Base-by-base conservation (phyloP, 2,113 vertebrate species). In the Tor tambroides region DNA sequence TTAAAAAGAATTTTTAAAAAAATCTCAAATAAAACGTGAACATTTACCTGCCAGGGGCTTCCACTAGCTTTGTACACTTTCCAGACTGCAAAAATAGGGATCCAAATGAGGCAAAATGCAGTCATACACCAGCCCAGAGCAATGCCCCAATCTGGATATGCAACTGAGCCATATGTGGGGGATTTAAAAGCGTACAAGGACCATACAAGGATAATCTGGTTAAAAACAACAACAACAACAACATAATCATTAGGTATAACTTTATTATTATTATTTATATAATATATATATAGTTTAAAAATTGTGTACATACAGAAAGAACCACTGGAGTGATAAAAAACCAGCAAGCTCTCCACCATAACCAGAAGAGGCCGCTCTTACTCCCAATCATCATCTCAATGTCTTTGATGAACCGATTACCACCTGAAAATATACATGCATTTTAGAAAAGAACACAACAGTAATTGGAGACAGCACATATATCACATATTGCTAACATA, bases 301-400 rank as follows among this genome's bases (percentile, higher is more conserved):
- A 41, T 4, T 15, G 10, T 23, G n/a, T 71, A 93, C 96, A 93
- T 92, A 99, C 98, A 85, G 88, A 43, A 74, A 99, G 89, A 84
- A 99, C 89, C 17, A 92, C 83, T 41, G 98, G 98, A 1, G 95
- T 97, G 86, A 99, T 54, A 43, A 95, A 46, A 89, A 96, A 97
- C 98, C 98, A 99, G 87, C 97, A 98, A 0, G 89, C 21, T 93
- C 94, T 96, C 98, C 98, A 99, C 97, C 97, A 98, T 21, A 99
- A 71, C 98, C 98, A 99, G 93, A 98, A 99, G 12, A 41, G 19
- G 78, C 85, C 77, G n/a, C 87, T 94, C 92, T 96, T 98, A 46
- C 93, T 92, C 49, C 97, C 98, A 84, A 99, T 95, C 98, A 99
- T 99, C 98, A 99, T 99, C 93, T 99, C 98, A 83, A 97, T 94